Evolutionary conservation across 2,113 vertebrate species (phyloP).

Genomic region (Dolichotis patagonum): DNA sequence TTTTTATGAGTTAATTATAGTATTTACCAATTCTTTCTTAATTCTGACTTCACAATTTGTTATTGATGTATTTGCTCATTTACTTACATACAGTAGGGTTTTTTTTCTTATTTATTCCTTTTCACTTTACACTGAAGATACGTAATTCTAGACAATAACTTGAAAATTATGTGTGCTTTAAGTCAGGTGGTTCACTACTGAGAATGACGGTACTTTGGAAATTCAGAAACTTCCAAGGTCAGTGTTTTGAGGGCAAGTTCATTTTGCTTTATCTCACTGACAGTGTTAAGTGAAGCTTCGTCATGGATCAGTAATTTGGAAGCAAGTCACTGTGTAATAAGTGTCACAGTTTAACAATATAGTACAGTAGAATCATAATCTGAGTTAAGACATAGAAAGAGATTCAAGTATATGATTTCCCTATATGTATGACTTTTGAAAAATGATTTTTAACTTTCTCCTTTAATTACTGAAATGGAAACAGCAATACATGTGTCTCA

Average conservation of each 20-base stretch:
- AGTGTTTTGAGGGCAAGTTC: not conserved
- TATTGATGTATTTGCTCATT: not conserved
- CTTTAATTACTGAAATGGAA: not conserved
- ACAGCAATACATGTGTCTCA: not conserved
- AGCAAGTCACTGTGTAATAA: not conserved
- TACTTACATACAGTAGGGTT: not conserved
- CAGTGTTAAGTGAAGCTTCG: not conserved
- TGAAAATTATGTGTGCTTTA: not conserved
- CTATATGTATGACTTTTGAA: not conserved
- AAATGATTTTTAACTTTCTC: not conserved
- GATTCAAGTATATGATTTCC: not conserved
- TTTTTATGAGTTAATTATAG: not conserved
- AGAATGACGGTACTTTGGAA: not conserved
- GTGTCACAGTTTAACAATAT: not conserved
- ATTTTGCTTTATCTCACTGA: not conserved
- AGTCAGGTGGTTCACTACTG: not conserved
- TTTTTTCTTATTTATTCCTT: not conserved
- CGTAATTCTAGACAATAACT: not conserved
- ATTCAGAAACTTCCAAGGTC: not conserved
- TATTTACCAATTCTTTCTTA: not conserved
- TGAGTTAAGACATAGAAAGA: not conserved
- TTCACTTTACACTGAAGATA: not conserved
- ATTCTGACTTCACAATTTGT: not conserved
- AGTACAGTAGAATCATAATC: not conserved
- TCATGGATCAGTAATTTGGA: not conserved